A percentile compares a stretch with the other conserved stretches of the same genome.
Evolutionary conservation across 2,797 vertebrate genomes (phyloP).

Genomic region (Danio jaintianensis): DNA sequence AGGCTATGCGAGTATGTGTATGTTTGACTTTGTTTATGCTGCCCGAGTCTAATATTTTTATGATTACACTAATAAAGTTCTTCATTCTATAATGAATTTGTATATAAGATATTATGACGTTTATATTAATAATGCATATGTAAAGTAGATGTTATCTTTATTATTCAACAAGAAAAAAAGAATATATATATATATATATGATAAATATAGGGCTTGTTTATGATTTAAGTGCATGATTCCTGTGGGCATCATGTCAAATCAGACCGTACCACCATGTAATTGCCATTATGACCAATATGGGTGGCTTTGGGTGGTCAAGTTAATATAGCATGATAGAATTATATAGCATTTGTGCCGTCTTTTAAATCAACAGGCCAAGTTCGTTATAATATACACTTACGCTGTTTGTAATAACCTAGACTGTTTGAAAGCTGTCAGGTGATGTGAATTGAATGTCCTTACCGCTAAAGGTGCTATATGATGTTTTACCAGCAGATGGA

Average conservation of each 20-base stretch:
- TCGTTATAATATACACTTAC: not conserved
- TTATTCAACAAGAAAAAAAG: too few relatives aligned
- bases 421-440: not conserved
- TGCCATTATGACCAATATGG: conserved; percentile 74
- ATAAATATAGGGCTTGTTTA: too few relatives aligned
- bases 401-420: not conserved
- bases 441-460: not conserved
- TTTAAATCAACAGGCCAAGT: not conserved
- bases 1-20: not conserved
- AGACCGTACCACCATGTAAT: conserved; percentile 77
- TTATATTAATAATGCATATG: not conserved
- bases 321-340: not conserved
- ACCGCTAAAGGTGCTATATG: conserved; percentile 48
- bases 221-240: not conserved
- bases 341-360: not conserved
- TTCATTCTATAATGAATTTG: not conserved
- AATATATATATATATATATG: too few relatives aligned
- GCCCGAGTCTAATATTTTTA: not conserved
- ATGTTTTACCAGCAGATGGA: conserved; percentile 59
- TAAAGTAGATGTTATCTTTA: not conserved
- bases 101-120: not conserved
- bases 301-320: not conserved
- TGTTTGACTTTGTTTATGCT: not conserved
- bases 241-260: conserved; percentile 79
- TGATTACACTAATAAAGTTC: not conserved